phyloP scores from a whole-genome alignment of 2,888 invertebrate genomes.

The Stramonita haemastoma region DNA sequence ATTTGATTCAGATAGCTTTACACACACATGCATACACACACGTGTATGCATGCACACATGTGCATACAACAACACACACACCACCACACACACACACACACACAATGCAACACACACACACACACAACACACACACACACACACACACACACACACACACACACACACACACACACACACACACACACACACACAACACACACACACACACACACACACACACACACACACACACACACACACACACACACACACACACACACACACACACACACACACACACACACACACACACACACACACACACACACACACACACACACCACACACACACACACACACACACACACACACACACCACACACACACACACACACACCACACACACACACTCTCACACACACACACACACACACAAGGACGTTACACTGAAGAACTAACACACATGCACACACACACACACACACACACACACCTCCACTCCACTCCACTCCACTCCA shows the following conservation, averaged over 20 bases:
- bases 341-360: conserved; percentile 17
- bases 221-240: background rate
- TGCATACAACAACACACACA: background rate
- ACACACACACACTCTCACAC: no score
- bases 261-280: background rate
- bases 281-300: background rate
- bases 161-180: no score
- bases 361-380: no score
- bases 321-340: background rate
- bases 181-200: background rate
- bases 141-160: no score
- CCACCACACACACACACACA: background rate
- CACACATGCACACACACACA: no score
- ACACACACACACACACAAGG: no score
- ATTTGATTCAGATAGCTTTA: background rate
- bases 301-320: background rate
- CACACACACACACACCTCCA: no score
- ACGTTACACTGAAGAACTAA: no score
- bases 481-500: no score
- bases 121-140: no score
- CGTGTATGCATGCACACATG: background rate
- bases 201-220: conserved; percentile 5
- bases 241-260: background rate
- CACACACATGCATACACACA: background rate
- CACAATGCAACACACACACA: no score